Conservation (phyloP, 2,797 vertebrate genomes). For the Acanthurus lineatus region DNA sequence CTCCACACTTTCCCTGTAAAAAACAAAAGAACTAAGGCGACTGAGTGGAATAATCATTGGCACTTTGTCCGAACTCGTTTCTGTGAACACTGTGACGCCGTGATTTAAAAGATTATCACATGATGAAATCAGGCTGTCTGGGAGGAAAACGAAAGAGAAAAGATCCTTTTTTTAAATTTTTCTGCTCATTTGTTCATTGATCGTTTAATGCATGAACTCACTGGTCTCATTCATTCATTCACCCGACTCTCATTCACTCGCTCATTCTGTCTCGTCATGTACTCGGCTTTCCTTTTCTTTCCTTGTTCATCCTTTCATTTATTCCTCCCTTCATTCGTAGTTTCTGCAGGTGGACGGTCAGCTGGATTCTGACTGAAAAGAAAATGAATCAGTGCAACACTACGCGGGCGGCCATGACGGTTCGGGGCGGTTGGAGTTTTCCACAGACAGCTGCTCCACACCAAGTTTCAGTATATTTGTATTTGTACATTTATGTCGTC, state of each 20-base stretch:
- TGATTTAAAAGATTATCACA: constrained; percentile 24
- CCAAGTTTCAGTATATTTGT: constrained; percentile 7
- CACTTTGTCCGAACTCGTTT: constrained; percentile 51
- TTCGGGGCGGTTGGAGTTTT: constrained; percentile 21
- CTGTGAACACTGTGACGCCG: constrained; percentile 51
- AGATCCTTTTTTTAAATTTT: background rate
- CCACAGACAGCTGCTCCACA: constrained; percentile 17
- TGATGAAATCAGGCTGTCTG: constrained; percentile 9
- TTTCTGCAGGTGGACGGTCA: constrained; percentile 6
- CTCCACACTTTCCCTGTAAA: constrained; percentile 25
- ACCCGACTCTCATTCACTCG: background rate
- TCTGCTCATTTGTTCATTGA: background rate
- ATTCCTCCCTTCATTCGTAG: background rate
- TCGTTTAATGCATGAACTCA: background rate
- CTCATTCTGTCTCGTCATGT: background rate
- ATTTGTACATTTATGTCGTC: constrained; percentile 7
- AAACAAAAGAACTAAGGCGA: constrained; percentile 60
- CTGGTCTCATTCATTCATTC: constrained; percentile 2
- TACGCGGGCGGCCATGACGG: constrained; percentile 14
- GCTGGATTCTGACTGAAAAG: constrained; percentile 34
- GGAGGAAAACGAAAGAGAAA: constrained; percentile 27
- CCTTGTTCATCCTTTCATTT: background rate
- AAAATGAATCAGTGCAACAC: constrained; percentile 17
- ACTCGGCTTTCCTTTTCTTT: background rate
- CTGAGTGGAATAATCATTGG: constrained; percentile 63